Conservation (phyloP, 2,888 invertebrate genomes). For the Ennomos quercinarius region DNA sequence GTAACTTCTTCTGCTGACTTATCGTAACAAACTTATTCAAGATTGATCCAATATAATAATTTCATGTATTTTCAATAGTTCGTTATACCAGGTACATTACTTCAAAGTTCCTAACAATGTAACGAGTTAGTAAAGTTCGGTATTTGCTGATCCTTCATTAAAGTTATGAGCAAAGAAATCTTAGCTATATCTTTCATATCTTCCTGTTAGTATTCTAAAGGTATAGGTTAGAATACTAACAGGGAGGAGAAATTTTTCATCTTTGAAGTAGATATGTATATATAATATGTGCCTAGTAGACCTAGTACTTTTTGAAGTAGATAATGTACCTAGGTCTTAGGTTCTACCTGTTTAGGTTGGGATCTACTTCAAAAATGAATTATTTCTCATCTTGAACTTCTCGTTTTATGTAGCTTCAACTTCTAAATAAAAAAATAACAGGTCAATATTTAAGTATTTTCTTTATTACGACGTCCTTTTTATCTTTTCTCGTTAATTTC, state of each 20-base stretch:
- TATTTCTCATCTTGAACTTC: background rate
- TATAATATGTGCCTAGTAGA: too few species aligned
- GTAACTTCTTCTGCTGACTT: background rate
- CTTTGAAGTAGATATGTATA: too few species aligned
- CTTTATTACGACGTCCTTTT: constrained; percentile 25
- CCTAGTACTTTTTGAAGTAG: too few species aligned
- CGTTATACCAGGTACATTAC: too few species aligned
- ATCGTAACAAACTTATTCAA: background rate
- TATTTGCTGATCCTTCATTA: too few species aligned
- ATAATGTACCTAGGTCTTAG: too few species aligned
- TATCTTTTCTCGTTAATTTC: constrained; percentile 13
- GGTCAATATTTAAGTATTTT: constrained; percentile 15
- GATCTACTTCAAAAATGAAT: constrained; percentile 2
- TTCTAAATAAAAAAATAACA: constrained; percentile 25
- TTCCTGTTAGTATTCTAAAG: constrained; percentile 1
- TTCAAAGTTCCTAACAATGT: too few species aligned
- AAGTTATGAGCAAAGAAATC: too few species aligned
- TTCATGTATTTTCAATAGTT: constrained; percentile 7
- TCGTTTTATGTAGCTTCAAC: background rate
- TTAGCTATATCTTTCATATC: constrained; percentile 12
- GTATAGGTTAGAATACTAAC: too few species aligned
- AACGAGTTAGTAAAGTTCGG: too few species aligned
- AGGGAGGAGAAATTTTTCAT: too few species aligned
- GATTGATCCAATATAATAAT: constrained; percentile 21
- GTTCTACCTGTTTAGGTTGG: constrained; percentile 1